phyloP scores from a whole-genome alignment of 2,113 vertebrate genomes.

The Catagonus wagneri region DNA sequence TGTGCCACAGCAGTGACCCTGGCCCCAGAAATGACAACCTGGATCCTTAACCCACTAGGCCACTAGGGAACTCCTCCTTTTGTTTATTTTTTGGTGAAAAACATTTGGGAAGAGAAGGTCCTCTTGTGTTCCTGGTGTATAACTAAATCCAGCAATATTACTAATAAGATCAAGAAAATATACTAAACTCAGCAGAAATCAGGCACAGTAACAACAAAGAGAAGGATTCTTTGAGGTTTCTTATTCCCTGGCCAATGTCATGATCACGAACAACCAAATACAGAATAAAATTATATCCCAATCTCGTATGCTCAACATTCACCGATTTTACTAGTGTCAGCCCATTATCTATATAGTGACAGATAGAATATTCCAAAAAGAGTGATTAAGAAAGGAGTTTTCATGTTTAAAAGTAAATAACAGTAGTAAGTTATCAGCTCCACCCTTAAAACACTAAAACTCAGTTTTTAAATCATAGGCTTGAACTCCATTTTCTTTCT shows the following conservation, averaged over 20 bases:
- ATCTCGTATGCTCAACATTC: background rate
- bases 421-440: background rate
- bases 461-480: background rate
- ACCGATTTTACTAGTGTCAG: background rate
- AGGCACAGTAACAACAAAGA: background rate
- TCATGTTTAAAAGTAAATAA: constrained; percentile 21
- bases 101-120: background rate
- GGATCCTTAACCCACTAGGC: too few species aligned
- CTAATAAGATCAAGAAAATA: background rate
- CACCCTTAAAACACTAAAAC: constrained; percentile 16
- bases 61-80: background rate
- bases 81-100: background rate
- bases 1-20: too few species aligned
- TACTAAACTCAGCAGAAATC: background rate
- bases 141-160: constrained; percentile 11
- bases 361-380: background rate
- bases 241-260: background rate
- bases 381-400: constrained; percentile 27
- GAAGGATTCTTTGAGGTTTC: constrained; percentile 8
- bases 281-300: background rate
- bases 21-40: too few species aligned
- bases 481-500: too few species aligned
- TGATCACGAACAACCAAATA: background rate
- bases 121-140: background rate
- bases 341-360: background rate